Evolutionary conservation across 2,113 vertebrate species (phyloP).

Genomic region (Machaerirhynchus nigripectus): DNA sequence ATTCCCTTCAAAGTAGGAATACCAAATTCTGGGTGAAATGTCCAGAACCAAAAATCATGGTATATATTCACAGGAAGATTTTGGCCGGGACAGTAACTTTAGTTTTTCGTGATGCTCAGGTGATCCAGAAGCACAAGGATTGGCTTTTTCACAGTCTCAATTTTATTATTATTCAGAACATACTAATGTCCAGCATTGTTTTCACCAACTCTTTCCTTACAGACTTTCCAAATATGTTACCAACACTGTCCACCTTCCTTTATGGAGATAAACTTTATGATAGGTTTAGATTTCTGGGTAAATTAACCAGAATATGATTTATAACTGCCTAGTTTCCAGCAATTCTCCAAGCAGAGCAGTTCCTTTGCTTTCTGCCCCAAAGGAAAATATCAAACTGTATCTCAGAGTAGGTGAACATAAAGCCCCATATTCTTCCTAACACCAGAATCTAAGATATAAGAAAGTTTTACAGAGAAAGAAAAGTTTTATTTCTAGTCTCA

Average conservation of each 20-base stretch:
- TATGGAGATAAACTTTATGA: not conserved
- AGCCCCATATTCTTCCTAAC: not conserved
- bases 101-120: fast-evolving
- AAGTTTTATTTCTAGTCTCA: not conserved
- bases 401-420: not conserved
- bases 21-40: not conserved
- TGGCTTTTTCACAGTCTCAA: not conserved
- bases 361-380: not conserved
- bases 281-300: not conserved
- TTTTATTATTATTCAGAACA: not conserved
- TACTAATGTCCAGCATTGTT: not conserved
- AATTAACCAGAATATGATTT: not conserved
- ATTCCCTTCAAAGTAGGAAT: not conserved
- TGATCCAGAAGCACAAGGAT: not conserved
- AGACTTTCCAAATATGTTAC: not conserved
- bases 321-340: not conserved
- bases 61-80: not conserved
- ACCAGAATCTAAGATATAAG: not conserved
- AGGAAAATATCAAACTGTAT: not conserved
- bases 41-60: fast-evolving
- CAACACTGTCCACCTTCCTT: fast-evolving
- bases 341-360: not conserved
- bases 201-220: not conserved
- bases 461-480: not conserved
- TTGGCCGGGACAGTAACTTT: fast-evolving